These are phyloP conservation scores for Ylistrum balloti DNA, from an alignment of 1,140 invertebrate species.

Conservation along the genomic window DNA sequence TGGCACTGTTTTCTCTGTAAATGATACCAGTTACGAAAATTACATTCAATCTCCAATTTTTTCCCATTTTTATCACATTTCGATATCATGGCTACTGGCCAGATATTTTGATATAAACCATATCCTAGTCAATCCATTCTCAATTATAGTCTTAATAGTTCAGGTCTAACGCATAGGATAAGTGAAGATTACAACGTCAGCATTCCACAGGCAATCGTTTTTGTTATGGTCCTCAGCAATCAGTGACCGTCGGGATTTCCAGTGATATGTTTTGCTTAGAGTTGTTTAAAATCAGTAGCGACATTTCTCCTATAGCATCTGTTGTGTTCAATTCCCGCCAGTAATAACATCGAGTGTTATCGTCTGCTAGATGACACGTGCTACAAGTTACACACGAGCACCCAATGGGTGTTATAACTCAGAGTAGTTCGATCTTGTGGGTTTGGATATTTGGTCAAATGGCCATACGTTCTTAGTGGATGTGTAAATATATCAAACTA, in stretches of 20 bases:
- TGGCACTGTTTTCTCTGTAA: neutral
- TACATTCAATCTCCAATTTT: slow-evolving; percentile 23
- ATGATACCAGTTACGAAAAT: slow-evolving; percentile 19
- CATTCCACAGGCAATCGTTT: neutral
- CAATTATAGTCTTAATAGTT: slow-evolving; percentile 40
- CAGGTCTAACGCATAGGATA: neutral
- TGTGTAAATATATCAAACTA: neutral
- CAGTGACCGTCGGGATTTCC: neutral
- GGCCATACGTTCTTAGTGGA: neutral
- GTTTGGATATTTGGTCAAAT: neutral
- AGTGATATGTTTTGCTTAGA: neutral
- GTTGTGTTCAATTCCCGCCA: neutral
- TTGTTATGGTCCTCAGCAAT: neutral
- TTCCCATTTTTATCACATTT: neutral
- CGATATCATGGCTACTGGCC: slow-evolving; percentile 10
- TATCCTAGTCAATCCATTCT: neutral
- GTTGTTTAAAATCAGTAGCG: neutral
- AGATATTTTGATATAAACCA: slow-evolving; percentile 21
- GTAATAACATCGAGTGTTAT: slow-evolving; percentile 9
- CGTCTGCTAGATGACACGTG: slow-evolving; percentile 21
- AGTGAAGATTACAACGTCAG: slow-evolving; percentile 32
- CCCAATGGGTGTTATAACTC: neutral
- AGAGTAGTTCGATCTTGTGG: neutral
- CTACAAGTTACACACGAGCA: neutral
- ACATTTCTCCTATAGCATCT: neutral